Base-by-base conservation (phyloP, 2,113 vertebrate genomes). In the Thunnus maccoyii region DNA sequence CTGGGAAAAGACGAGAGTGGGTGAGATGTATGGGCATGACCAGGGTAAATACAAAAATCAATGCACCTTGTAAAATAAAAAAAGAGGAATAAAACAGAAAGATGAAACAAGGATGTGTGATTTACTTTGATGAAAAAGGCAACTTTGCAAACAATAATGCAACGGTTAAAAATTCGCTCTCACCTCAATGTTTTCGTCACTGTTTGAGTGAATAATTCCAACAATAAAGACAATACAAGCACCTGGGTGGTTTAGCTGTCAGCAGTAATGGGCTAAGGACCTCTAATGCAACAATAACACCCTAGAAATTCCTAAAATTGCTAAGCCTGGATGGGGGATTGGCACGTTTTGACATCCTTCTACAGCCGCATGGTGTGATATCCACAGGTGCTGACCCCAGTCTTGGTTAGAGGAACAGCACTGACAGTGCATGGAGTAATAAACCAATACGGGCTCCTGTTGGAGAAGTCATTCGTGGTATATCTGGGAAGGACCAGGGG, bases 11-110 rank as follows among this genome's bases (percentile, higher is more conserved):
- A 92, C 80, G 6, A 64, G 78, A 72, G 61, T 46, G 20, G 41
- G 56, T 46, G 73, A 85, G 80, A 89, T 66, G 78, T 82, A 87
- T 84, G 72, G 72, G 57, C 64, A 72, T 18, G 64, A 73, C 71
- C n/a, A 0, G 64, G 71, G 32, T 66, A 64, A 85, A 87, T 60
- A 84, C 70, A 89, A 91, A 86, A 94, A 96, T 96, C 92, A 90
- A 95, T 95, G 88, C n/a, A 13, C 11, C 12, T 44, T 41, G 60
- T 69, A 64, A 84, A 85, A 76, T 72, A 44, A 84, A 79, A 62
- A 86, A 69, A 47, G 17, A 46, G 30, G 14, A 74, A 72, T 67
- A 77, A 67, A 64, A 76, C 14, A 83, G 64, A 75, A 48, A 54
- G 67, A 66, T n/a, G 32, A 50, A 68, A 54, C 7, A n/a, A 16